A percentile compares a stretch with the other conserved stretches of the same genome.
Evolutionary conservation across 1,140 invertebrate genomes (phyloP).

Genomic region (Brachionus koreanus): DNA sequence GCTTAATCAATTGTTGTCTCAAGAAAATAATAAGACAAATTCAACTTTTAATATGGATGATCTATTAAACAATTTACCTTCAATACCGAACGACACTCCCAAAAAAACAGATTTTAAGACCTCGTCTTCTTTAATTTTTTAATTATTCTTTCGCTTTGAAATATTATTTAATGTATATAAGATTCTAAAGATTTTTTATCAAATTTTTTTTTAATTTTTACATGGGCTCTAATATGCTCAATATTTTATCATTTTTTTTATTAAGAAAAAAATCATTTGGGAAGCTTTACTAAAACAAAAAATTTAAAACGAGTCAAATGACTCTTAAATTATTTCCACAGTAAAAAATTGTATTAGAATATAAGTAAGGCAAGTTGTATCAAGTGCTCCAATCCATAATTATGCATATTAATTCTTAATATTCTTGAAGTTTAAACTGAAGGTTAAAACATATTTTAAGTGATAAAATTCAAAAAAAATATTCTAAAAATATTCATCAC

Average conservation of each 20-base stretch:
- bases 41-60: neutral
- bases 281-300: too few species aligned
- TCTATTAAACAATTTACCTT: slow-evolving; percentile 15
- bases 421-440: too few species aligned
- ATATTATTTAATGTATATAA: neutral
- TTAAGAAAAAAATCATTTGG: neutral
- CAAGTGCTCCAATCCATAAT: too few species aligned
- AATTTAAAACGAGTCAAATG: too few species aligned
- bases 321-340: too few species aligned
- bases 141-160: neutral
- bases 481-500: too few species aligned
- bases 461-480: too few species aligned
- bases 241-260: neutral
- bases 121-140: neutral
- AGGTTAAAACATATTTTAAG: too few species aligned
- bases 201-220: neutral
- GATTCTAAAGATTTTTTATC: neutral
- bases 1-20: slow-evolving; percentile 1
- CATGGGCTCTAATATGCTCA: neutral
- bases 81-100: neutral
- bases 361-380: too few species aligned
- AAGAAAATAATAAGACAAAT: neutral
- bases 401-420: too few species aligned
- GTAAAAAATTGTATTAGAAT: too few species aligned
- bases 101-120: neutral